Conservation (phyloP, 2,113 vertebrate genomes). For the Dendropsophus ebraccatus region DNA sequence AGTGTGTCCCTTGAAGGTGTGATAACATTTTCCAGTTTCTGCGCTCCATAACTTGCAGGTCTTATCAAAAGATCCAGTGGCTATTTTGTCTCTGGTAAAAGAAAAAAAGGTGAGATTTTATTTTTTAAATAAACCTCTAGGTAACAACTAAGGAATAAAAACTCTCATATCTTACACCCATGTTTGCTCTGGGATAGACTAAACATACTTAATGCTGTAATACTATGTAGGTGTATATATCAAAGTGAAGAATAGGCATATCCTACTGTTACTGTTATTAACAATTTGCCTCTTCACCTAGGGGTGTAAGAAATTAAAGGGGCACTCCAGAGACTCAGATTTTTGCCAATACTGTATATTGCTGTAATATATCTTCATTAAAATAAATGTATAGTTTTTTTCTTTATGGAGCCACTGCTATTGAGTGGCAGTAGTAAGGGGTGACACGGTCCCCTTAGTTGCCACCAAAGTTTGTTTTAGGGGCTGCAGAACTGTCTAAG, state of each 20-base stretch:
- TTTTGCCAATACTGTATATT: no score
- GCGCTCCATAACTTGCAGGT: conserved; percentile 92
- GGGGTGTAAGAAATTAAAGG: no score
- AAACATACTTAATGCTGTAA: not conserved
- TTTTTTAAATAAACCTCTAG: not conserved
- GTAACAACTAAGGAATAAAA: not conserved
- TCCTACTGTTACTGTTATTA: no score
- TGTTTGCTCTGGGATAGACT: not conserved
- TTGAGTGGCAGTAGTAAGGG: no score
- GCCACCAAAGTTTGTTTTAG: no score
- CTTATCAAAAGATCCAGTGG: conserved; percentile 95
- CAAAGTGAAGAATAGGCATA: not conserved
- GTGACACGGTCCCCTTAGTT: no score
- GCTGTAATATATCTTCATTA: no score
- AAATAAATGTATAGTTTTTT: no score
- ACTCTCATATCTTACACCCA: not conserved
- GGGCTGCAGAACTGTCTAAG: no score
- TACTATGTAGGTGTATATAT: not conserved
- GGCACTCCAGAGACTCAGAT: no score
- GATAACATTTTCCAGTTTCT: conserved; percentile 88
- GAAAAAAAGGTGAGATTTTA: conserved; percentile 52
- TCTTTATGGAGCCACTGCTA: no score
- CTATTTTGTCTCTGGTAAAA: conserved; percentile 88
- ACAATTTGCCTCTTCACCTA: no score
- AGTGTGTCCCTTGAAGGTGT: conserved; percentile 87